Conservation (phyloP, 2,113 vertebrate genomes). For the Oenanthe melanoleuca region DNA sequence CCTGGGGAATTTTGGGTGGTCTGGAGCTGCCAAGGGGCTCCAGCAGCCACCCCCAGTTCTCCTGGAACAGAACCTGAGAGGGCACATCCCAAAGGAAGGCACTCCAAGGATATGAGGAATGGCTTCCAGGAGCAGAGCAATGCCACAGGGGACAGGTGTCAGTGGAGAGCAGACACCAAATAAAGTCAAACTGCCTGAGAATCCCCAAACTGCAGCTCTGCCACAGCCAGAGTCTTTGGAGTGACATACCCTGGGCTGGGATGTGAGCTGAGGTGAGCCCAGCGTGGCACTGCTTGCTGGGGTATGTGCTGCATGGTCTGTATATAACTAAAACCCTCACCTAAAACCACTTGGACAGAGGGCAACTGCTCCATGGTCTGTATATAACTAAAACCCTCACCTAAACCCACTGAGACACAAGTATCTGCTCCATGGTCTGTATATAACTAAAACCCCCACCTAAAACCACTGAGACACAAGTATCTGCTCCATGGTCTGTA, state of each 20-base stretch:
- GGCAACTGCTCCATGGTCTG: too few species aligned
- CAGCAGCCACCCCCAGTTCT: not conserved
- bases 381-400: not conserved
- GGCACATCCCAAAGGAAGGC: not conserved
- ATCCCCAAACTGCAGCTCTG: not conserved
- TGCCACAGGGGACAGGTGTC: not conserved
- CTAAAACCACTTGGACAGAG: not conserved
- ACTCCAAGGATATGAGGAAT: not conserved
- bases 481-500: too few species aligned
- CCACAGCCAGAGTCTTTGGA: not conserved
- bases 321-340: not conserved
- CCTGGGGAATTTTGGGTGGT: fast-evolving
- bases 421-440: too few species aligned
- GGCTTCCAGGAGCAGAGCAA: not conserved
- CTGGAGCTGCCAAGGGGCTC: not conserved
- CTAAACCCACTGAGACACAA: not conserved
- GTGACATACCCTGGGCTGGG: not conserved
- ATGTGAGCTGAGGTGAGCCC: not conserved
- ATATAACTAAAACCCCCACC: too few species aligned
- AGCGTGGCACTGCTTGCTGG: not conserved
- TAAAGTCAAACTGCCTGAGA: not conserved
- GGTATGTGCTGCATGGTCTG: not conserved
- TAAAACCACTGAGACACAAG: too few species aligned
- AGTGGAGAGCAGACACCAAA: not conserved
- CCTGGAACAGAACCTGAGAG: not conserved